These are phyloP conservation scores for Pterostichus niger DNA, from an alignment of 2,888 invertebrate genomes.

Conservation along the genomic window DNA sequence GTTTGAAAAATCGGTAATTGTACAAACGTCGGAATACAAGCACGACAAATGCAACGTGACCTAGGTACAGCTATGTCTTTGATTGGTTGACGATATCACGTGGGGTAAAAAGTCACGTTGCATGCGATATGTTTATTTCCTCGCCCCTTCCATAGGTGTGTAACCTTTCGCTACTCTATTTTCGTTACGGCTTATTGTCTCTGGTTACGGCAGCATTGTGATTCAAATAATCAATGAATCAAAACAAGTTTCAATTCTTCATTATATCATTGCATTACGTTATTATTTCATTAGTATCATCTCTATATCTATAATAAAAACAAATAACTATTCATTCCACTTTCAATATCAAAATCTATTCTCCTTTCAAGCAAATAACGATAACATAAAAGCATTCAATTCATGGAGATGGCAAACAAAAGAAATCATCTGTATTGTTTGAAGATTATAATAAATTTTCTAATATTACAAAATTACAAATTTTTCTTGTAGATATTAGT, in stretches of 20 bases:
- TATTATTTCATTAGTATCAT: not conserved
- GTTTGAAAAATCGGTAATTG: constrained; percentile 44
- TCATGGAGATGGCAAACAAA: not conserved
- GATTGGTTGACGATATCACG: constrained; percentile 66
- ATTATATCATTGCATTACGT: not conserved
- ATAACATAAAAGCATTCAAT: constrained; percentile 4
- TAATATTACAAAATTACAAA: constrained; percentile 35
- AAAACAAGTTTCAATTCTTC: not conserved
- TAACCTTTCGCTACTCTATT: constrained; percentile 28
- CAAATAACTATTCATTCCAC: no score
- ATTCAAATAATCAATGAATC: constrained; percentile 38
- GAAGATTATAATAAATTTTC: constrained; percentile 1
- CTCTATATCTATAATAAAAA: no score
- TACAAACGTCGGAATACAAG: constrained; percentile 32
- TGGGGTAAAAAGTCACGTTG: constrained; percentile 67
- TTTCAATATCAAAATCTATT: no score
- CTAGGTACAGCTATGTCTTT: not conserved
- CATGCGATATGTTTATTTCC: constrained; percentile 45
- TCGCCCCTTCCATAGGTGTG: not conserved
- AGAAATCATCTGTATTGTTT: constrained; percentile 5
- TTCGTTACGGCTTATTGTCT: constrained; percentile 2
- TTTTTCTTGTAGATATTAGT: not conserved
- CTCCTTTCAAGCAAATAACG: not conserved
- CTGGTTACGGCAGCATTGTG: constrained; percentile 6
- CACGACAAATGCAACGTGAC: constrained; percentile 68